Conservation (phyloP, 2,797 vertebrate genomes). For the Leuciscus waleckii region DNA sequence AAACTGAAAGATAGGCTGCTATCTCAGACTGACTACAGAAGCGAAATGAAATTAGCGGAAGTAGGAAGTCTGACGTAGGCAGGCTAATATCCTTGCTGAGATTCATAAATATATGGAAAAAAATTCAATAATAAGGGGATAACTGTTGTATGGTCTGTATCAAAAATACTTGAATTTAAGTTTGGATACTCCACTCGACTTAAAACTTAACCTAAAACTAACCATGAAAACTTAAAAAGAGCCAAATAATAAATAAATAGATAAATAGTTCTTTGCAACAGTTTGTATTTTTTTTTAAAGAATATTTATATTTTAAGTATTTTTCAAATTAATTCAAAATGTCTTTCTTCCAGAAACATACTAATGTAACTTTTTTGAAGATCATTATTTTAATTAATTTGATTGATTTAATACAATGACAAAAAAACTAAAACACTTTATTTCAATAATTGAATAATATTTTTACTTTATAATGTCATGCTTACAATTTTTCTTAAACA, state of each 20-base stretch:
- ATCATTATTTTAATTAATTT: background rate
- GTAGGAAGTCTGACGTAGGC: no score
- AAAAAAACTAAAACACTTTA: background rate
- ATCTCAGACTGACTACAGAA: no score
- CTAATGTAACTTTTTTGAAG: background rate
- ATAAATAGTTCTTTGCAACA: no score
- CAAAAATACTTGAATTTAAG: background rate
- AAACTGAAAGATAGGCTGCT: no score
- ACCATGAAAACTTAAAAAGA: background rate
- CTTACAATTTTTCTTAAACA: background rate
- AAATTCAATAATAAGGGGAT: background rate
- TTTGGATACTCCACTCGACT: background rate
- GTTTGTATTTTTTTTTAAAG: background rate
- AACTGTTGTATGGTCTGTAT: background rate
- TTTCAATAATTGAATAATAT: background rate
- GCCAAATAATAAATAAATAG: background rate
- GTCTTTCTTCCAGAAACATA: background rate
- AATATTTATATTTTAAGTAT: background rate
- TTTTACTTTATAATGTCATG: background rate
- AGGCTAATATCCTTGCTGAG: background rate
- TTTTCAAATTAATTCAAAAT: background rate
- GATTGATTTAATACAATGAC: background rate
- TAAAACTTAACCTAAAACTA: background rate
- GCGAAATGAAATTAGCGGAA: no score
- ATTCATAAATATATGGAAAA: conserved; percentile 27